Evolutionary conservation across 1,140 invertebrate genomes (phyloP), one percentile per base, ranked within the genome.

Genomic region (Drosophila grimshawi): DNA sequence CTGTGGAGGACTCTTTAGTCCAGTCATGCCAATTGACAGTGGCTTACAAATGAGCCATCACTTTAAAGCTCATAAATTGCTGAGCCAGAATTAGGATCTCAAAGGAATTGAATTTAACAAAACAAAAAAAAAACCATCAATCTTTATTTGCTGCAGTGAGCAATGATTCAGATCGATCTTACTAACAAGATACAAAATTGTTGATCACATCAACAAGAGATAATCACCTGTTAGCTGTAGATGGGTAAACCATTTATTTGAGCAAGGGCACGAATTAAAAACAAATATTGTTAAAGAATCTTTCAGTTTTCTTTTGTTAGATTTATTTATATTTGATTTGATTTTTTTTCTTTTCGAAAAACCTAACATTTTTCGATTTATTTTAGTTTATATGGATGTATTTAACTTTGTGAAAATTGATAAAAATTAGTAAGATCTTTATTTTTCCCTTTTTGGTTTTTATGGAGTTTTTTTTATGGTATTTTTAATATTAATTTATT

Each of bases 41-140:
- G 59, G 67, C 56, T 73, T 69, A 86, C 73, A 81, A 85, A 86
- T 78, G 78, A 81, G 72, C 75, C 64, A 74, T 73, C 83, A 69
- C 70, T 79, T 80, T 70, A 57, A 77, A 60, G 65, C 83, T 74
- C 80, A 83, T 86, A 80, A 86, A 86, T 88, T 71, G 86, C 63
- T 48, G 52, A 29, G 19, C 53, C 43, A 63, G 41, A 27, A 35
- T 30, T 6, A n/a, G 7, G 8, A 66, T 57, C 33, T 41, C 32
- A 11, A 35, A 27, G 29, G 11, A 27, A 49, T 65, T 65, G 53
- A 77, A 73, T 77, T 73, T 46, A 53, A 19, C 19, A 19, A 19
- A 19, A n/a, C 37, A 39, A 6, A 41, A 5, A 41, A 7, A 57
- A 57, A 55, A 53, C 52, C 73, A 83, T 83, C 79, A 80, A 85